Base-by-base conservation (phyloP, 2,113 vertebrate species). In the Muscicapa adusta region DNA sequence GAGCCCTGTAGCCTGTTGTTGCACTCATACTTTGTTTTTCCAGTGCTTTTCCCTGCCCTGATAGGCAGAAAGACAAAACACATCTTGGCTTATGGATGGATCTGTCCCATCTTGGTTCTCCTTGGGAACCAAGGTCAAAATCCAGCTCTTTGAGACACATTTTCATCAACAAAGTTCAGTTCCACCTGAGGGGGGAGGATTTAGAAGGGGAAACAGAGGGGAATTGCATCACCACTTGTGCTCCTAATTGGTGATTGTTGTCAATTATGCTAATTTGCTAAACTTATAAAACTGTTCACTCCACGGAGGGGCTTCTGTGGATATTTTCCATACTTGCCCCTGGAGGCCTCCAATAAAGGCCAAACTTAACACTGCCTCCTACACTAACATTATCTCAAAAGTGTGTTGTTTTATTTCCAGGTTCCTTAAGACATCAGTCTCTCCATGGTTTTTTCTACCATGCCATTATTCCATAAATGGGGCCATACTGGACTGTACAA, bases 21-120 rank as follows among this genome's bases (percentile, higher is more conserved):
- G 18, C 3, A 5, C 6, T 5, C 12, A 4, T 33, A 5, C 0
- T 6, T 38, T 0, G 4, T 40, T 60, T 17, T 42, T 11, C 29
- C 65, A 14, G 19, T 18, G 22, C 62, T 58, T 40, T 57, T 28
- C 36, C 36, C 36, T 62, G 5, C 4, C 56, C 19, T 14, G 12
- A 16, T 16, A 51, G 50, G 63, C 51, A 80, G 42, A 80, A 47
- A 17, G 3, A 38, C 16, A 38, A 80, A 80, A 26, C 11, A 14
- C 3, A 58, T 43, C 43, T 43, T 43, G 43, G 16, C 18, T 43
- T 43, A 43, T 43, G 17, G 17, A 43, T 43, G 43, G 43, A 43
- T 18, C 23, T 5, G 1, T 13, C 23, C 34, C 8, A 42, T 15
- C 54, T n/a, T 10, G 5, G 29, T 1, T 60, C 34, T 81, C 14